These are phyloP conservation scores for Ophion ellenae DNA, from an alignment of 2,888 invertebrate genomes.

Conservation along the genomic window DNA sequence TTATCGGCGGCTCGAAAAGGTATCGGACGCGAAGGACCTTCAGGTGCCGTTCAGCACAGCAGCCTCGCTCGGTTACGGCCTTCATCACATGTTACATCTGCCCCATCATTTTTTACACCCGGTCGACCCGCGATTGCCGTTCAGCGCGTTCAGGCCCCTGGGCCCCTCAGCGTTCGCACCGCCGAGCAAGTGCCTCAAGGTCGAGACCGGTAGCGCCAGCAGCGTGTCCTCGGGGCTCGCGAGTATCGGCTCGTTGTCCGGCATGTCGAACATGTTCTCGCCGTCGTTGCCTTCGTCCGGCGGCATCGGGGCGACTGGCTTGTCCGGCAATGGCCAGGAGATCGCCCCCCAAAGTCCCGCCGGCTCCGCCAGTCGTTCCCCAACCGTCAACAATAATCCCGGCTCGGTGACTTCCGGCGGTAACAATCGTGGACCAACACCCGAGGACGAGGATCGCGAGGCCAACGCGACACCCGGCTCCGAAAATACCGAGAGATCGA, in stretches of 20 bases:
- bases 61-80: slow-evolving; percentile 85
- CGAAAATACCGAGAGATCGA: slow-evolving; percentile 84
- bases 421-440: slow-evolving; percentile 78
- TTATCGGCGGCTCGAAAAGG: slow-evolving; percentile 62
- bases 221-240: slow-evolving; percentile 79
- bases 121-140: slow-evolving; percentile 87
- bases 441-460: slow-evolving; percentile 82
- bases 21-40: slow-evolving; percentile 86
- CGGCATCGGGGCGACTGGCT: slow-evolving; percentile 68
- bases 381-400: slow-evolving; percentile 72
- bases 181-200: slow-evolving; percentile 86
- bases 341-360: slow-evolving; percentile 81
- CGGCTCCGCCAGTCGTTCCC: slow-evolving; percentile 81
- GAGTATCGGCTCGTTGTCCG: slow-evolving; percentile 80
- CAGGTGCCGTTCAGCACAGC: slow-evolving; percentile 87
- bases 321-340: slow-evolving; percentile 70
- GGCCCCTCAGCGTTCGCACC: slow-evolving; percentile 89
- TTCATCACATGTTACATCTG: slow-evolving; percentile 89
- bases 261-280: slow-evolving; percentile 83
- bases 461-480: slow-evolving; percentile 84
- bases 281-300: slow-evolving; percentile 78
- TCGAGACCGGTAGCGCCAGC: slow-evolving; percentile 77
- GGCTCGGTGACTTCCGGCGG: slow-evolving; percentile 66
- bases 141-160: slow-evolving; percentile 87
- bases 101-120: slow-evolving; percentile 90